Evolutionary conservation across 2,888 invertebrate species (phyloP), one percentile per base, ranked within the genome.

Genomic region (Oscheius sp.): DNA sequence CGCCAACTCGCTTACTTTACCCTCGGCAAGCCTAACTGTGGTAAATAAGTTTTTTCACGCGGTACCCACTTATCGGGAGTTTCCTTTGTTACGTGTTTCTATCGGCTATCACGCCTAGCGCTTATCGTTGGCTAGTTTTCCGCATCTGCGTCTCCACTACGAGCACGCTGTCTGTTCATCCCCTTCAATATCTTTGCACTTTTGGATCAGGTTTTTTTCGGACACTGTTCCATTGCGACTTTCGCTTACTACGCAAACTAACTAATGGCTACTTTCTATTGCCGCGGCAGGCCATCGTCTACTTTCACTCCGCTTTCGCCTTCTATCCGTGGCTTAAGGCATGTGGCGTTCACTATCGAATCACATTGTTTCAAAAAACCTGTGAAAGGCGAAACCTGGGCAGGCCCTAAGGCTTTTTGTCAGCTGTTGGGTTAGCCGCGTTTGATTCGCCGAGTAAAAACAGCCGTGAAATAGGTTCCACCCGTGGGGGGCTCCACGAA

Each of bases 341-440:
- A 53, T 53, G 29, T 4, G 21, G 21, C 21, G 21, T 21, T 21
- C 21, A 21, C 21, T 21, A 29, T 11, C 13, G 10, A 10, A 29
- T 53, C n/a, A 53, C 13, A 53, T 13, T 53, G 32, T 47, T 63
- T 47, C 29, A 63, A 63, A 29, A 48, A 60, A 35, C 60, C 35
- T 37, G 48, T 63, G 63, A 63, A 63, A 48, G 48, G 13, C 53
- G 53, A 5, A 68, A 35, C 68, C 65, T 50, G 65, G n/a, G 48
- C 48, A 35, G 60, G 60, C 60, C 65, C 33, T 68, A 32, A 68
- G 53, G 53, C 68, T 68, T 68, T 35, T 68, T 63, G 13, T 55
- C 68, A 68, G 68, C 68, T 68, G 68, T 68, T 68, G 55, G 68
- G 68, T 68, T 55, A 68, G 68, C 68, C 68, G 68, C 68, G 68